Percentiles rank a stretch among this genome's conserved stretches.
Evolutionary conservation across 2,797 vertebrate genomes (phyloP).

Genomic region (Sebastes variabilis): DNA sequence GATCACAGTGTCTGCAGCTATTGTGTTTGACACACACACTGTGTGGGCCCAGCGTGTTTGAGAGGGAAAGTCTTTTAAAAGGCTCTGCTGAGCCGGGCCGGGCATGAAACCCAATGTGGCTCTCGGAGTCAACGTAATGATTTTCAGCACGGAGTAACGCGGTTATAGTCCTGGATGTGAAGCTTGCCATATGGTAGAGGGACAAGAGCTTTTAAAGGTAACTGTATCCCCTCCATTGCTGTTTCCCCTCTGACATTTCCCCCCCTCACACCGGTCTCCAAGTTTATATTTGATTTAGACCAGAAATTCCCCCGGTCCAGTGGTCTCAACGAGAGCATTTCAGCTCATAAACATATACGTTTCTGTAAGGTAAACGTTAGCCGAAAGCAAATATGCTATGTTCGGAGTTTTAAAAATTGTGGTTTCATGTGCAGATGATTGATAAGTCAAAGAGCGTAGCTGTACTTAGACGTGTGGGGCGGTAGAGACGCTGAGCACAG

Average conservation of each 20-base stretch:
- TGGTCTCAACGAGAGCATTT: slow-evolving; percentile 66
- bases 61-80: slow-evolving; percentile 57
- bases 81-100: slow-evolving; percentile 36
- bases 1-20: slow-evolving; percentile 84
- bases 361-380: slow-evolving; percentile 80
- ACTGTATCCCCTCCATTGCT: slow-evolving; percentile 75
- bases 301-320: slow-evolving; percentile 71
- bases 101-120: slow-evolving; percentile 69
- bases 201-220: slow-evolving; percentile 83
- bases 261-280: slow-evolving; percentile 58
- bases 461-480: slow-evolving; percentile 27
- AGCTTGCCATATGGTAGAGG: slow-evolving; percentile 75
- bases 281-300: slow-evolving; percentile 81
- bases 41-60: slow-evolving; percentile 63
- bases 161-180: slow-evolving; percentile 72
- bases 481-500: slow-evolving; percentile 35
- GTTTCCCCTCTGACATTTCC: slow-evolving; percentile 73
- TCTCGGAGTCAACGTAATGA: slow-evolving; percentile 68
- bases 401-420: slow-evolving; percentile 66
- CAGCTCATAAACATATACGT: slow-evolving; percentile 82
- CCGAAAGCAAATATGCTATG: slow-evolving; percentile 74
- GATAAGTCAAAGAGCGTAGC: slow-evolving; percentile 64
- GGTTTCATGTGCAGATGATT: slow-evolving; percentile 69
- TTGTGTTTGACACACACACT: slow-evolving; percentile 86
- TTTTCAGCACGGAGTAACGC: slow-evolving; percentile 76